Evolutionary conservation across 2,888 invertebrate genomes (phyloP), one percentile per base, ranked within the genome.

Genomic region (Caenorhabditis sulstoni): DNA sequence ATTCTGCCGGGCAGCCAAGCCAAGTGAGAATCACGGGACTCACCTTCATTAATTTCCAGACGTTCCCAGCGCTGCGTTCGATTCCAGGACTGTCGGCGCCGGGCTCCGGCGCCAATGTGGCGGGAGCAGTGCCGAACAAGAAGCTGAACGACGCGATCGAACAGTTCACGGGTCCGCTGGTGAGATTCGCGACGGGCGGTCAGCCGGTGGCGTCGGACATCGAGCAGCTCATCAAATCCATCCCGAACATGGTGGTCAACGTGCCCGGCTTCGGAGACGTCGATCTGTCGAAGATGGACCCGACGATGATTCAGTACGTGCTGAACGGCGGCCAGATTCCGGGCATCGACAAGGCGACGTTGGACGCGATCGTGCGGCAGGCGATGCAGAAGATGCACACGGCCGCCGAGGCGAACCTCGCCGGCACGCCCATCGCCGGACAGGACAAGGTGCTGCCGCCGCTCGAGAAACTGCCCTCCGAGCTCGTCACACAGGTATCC

Each of bases 301-400:
- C 89, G 0, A 57, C 78, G 12, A 66, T 90, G 45, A 79, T 90
- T 23, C 83, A 84, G 23, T 86, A 89, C 65, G 87, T 90, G 16
- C 75, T 90, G 52, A 82, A 83, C 5, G 90, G 90, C 14, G 89
- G 89, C 7, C 82, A 84, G 44, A 84, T 90, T 39, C 90, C 90
- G 7, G 86, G 86, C 20, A 83, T 89, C 50, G 88, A 90, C 20
- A 85, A 83, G 62, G 86, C 86, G 18, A 85, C 87, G 1, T 79
- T 89, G 5, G 88, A 90, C 62, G 37, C 64, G 14, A 81, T 89
- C 39, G 78, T 89, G 20, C 80, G 84, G 57, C 84, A 83, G 53
- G 85, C 86, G 65, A 87, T 87, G 85, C 75, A 81, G 20, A 84
- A 83, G 29, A 83, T 89, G 84, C 82, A 86, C 53, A 71, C 81